Conservation (phyloP, 1,140 invertebrate species). For the Trichoplusia ni region DNA sequence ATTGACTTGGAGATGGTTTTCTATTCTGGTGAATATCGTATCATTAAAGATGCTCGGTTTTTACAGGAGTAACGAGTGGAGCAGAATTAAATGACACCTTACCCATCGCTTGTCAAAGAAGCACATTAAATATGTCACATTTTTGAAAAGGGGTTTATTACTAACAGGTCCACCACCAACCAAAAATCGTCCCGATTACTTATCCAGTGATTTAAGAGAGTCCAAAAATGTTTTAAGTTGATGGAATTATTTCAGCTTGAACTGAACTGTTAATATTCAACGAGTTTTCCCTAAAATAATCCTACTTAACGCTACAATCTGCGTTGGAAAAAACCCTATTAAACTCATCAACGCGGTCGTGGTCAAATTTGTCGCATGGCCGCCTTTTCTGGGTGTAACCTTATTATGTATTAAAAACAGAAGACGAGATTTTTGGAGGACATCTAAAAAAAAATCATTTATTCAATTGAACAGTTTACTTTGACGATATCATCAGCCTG, state of each 20-base stretch:
- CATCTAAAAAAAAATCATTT: background rate
- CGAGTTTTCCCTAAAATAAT: background rate
- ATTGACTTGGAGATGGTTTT: too few relatives aligned
- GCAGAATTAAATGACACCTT: too few relatives aligned
- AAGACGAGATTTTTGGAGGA: background rate
- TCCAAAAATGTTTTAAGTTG: too few relatives aligned
- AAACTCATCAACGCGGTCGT: background rate
- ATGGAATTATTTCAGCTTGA: too few relatives aligned
- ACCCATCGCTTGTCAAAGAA: too few relatives aligned
- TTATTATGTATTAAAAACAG: background rate
- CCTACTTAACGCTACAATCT: background rate
- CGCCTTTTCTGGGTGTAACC: background rate
- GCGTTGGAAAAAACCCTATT: background rate
- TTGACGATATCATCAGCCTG: background rate
- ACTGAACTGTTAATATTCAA: background rate
- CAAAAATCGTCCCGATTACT: background rate
- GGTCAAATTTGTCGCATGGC: slow-evolving; percentile 6
- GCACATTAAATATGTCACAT: too few relatives aligned
- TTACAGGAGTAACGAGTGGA: too few relatives aligned
- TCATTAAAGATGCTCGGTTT: too few relatives aligned
- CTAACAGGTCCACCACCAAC: too few relatives aligned
- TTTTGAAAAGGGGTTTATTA: too few relatives aligned
- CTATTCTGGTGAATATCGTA: too few relatives aligned
- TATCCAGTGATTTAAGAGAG: too few relatives aligned
- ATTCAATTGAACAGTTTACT: background rate